Evolutionary conservation across 2,113 vertebrate species (phyloP).

Genomic region (Syngnathus floridae): DNA sequence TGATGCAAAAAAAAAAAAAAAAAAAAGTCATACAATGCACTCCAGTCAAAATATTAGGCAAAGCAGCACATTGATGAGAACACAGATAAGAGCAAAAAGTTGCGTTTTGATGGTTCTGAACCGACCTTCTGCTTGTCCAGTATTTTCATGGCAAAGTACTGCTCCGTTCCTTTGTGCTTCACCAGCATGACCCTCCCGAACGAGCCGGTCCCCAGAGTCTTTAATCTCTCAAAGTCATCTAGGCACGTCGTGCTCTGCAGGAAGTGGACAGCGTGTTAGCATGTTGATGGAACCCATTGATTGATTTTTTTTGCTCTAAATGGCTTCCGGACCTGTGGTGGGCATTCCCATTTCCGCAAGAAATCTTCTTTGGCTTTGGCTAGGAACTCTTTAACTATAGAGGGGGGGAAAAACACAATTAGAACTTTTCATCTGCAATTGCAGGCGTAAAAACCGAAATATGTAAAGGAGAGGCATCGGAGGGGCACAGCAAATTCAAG

Average conservation of each 20-base stretch:
- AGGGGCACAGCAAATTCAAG: conserved; percentile 24
- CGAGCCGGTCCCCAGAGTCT: conserved; percentile 97
- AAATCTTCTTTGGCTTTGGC: conserved; percentile 99
- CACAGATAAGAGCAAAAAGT: background rate
- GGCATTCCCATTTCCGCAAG: conserved; percentile 98
- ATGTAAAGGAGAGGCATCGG: conserved; percentile 20
- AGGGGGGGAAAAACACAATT: conserved; percentile 49
- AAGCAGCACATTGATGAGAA: background rate
- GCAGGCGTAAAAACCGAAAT: conserved; percentile 11
- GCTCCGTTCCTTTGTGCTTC: conserved; percentile 94
- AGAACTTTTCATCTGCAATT: conserved; percentile 10
- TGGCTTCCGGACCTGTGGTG: conserved; percentile 80
- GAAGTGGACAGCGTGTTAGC: conserved; percentile 14
- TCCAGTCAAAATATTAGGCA: background rate
- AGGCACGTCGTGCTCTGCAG: conserved; percentile 89
- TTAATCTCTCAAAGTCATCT: conserved; percentile 96
- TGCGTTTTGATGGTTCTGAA: background rate
- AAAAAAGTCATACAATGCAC: conserved; percentile 25
- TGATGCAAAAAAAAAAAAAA: conserved; percentile 55
- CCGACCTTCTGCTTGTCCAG: conserved; percentile 98
- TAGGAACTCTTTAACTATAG: conserved; percentile 98
- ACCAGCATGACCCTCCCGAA: conserved; percentile 99
- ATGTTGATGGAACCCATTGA: background rate
- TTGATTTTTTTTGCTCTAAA: background rate
- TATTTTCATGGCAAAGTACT: conserved; percentile 99